Evolutionary conservation across 37 sponge, comb jelly and placozoan species (phyloP), one percentile per base, ranked within the genome.

Genomic region (Aplysina aerophoba): DNA sequence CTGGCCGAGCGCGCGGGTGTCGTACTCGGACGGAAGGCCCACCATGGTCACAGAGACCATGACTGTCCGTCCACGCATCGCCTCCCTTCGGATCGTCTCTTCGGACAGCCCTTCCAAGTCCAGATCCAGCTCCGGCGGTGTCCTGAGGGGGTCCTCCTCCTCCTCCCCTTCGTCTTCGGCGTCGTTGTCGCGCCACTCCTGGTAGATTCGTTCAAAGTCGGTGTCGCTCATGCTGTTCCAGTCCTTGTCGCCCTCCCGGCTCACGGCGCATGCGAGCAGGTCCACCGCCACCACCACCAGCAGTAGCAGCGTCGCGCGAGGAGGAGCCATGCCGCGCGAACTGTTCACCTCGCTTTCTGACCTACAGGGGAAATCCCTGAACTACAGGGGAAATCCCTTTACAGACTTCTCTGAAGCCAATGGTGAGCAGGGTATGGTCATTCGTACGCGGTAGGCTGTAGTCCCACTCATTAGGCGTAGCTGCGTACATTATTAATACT

Each of bases 1-100:
- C 22, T 53, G 21, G 30, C 82, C 83, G 79, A 88, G 34, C n/a
- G 33, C 30, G 20, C 83, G 84, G 22, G 88, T 88, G 56, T 88
- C 84, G 6, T 59, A 40, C 31, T 83, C 71, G 0, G 79, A 80
- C 37, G 73, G 88, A 15, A 21, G 50, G 31, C 80, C 63, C 33
- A 63, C 84, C 14, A 63, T 22, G 38, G 44, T 75, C 3, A 50
- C 78, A 6, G 5, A 36, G 11, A 75, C n/a, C 78, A 75, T 75
- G 3, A 41, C 44, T 16, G 78, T 40, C n/a, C 54, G 78, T 17
- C 40, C 54, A 22, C n/a, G 16, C 78, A 22, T 36, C 15, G 38
- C 41, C 44, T 17, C 31, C 12, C 40, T 37, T 41, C 37, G 40
- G 2, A 41, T 31, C 3, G 37, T 44, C 15, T 75, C 78, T 2